These are phyloP conservation scores for Calidris pygmaea DNA, from an alignment of 2,113 vertebrate genomes.

Conservation along the genomic window DNA sequence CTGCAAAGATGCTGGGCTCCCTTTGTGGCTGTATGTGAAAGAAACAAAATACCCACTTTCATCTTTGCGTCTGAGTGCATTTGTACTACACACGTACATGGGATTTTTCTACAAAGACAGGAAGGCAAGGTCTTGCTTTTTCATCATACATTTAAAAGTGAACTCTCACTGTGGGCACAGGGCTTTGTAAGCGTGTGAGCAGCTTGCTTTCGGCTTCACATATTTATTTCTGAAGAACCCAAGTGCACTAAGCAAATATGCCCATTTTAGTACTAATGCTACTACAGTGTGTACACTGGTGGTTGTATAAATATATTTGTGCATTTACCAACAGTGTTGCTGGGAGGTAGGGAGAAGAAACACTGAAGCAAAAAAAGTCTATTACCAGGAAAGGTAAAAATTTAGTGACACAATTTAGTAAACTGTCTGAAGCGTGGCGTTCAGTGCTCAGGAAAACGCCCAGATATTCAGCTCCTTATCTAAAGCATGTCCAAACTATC, in stretches of 20 bases:
- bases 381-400: constrained; percentile 26
- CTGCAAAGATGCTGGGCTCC: background rate
- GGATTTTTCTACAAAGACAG: constrained; percentile 25
- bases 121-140: constrained; percentile 35
- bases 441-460: constrained; percentile 13
- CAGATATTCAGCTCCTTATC: constrained; percentile 61
- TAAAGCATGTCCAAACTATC: constrained; percentile 66
- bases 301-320: background rate
- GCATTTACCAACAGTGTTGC: background rate
- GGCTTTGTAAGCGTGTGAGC: background rate
- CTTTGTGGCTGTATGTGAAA: background rate
- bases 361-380: background rate
- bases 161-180: background rate
- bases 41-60: constrained; percentile 33
- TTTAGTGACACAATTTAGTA: constrained; percentile 29
- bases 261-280: background rate
- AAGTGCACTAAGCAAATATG: background rate
- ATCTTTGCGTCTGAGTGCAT: constrained; percentile 44
- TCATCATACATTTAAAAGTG: constrained; percentile 12
- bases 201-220: background rate
- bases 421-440: constrained; percentile 14
- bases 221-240: background rate
- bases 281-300: background rate
- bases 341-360: background rate
- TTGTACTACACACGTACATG: background rate